phyloP scores from a whole-genome alignment of 2,113 vertebrate species.

The Cromileptes altivelis region DNA sequence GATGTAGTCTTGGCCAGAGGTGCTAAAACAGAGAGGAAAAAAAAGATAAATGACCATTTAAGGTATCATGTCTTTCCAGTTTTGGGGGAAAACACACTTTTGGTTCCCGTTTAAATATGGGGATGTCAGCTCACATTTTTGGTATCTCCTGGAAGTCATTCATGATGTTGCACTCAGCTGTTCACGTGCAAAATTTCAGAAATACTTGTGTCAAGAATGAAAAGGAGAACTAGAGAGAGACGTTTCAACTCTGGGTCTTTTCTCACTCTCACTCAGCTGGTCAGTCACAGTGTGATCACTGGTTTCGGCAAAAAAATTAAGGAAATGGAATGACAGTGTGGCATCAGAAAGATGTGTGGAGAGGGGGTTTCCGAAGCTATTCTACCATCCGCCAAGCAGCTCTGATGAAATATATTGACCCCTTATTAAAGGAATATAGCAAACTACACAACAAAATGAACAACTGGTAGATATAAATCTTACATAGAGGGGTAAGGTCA shows the following conservation, averaged over 20 bases:
- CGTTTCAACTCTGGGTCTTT: neutral
- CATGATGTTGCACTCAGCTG: neutral
- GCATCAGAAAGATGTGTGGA: neutral
- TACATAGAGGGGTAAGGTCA: neutral
- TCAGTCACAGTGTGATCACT: neutral
- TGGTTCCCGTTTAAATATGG: neutral
- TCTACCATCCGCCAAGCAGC: neutral
- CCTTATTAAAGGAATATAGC: neutral
- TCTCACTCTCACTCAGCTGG: neutral
- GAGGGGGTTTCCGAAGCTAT: neutral
- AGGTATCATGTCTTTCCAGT: slow-evolving; percentile 30
- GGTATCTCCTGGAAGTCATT: slow-evolving; percentile 1
- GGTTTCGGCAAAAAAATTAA: neutral
- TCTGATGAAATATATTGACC: neutral
- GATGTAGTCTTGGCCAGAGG: slow-evolving; percentile 52
- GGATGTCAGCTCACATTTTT: neutral
- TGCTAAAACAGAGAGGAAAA: slow-evolving; percentile 43
- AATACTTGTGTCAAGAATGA: neutral
- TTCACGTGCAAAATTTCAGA: neutral
- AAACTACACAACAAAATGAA: neutral
- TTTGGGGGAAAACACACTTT: slow-evolving; percentile 1
- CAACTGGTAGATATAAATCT: neutral
- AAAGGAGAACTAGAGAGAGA: neutral
- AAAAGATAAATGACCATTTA: slow-evolving; percentile 47
- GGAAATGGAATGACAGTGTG: neutral